Percentiles rank a stretch among this genome's conserved stretches.
These are phyloP conservation scores for Zapus hudsonius DNA, from an alignment of 2,113 vertebrate species.

Conservation along the genomic window DNA sequence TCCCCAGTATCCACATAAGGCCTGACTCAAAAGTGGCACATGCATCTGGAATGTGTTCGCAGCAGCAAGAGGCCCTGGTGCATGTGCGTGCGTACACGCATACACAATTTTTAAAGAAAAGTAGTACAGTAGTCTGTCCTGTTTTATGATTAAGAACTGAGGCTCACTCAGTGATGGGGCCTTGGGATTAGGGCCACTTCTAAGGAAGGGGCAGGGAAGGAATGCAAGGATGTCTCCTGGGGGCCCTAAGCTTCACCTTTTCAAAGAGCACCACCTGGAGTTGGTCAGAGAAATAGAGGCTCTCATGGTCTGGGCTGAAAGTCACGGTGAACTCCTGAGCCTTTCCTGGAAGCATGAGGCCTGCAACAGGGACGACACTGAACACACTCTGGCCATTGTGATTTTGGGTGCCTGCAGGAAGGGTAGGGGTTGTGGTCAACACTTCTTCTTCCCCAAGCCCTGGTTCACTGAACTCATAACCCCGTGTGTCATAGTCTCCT, in stretches of 20 bases:
- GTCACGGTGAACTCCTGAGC: slow-evolving; percentile 88
- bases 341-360: slow-evolving; percentile 85
- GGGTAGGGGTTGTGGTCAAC: rapidly evolving
- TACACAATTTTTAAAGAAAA: too few species aligned
- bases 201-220: background rate
- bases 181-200: background rate
- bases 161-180: background rate
- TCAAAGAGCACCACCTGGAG: slow-evolving; percentile 89
- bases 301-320: slow-evolving; percentile 94
- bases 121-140: background rate
- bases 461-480: background rate
- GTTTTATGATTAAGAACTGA: rapidly evolving
- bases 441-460: too few species aligned
- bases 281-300: slow-evolving; percentile 89
- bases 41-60: too few species aligned
- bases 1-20: too few species aligned
- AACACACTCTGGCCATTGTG: slow-evolving; percentile 91
- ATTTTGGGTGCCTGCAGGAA: slow-evolving; percentile 90
- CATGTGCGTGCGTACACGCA: too few species aligned
- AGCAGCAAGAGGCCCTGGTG: too few species aligned
- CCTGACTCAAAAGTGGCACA: too few species aligned
- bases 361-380: slow-evolving; percentile 87
- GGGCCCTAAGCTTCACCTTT: slow-evolving; percentile 84
- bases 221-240: background rate
- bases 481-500: background rate